Evolutionary conservation across 2,113 vertebrate species (phyloP).

Genomic region (Globicephala melas): DNA sequence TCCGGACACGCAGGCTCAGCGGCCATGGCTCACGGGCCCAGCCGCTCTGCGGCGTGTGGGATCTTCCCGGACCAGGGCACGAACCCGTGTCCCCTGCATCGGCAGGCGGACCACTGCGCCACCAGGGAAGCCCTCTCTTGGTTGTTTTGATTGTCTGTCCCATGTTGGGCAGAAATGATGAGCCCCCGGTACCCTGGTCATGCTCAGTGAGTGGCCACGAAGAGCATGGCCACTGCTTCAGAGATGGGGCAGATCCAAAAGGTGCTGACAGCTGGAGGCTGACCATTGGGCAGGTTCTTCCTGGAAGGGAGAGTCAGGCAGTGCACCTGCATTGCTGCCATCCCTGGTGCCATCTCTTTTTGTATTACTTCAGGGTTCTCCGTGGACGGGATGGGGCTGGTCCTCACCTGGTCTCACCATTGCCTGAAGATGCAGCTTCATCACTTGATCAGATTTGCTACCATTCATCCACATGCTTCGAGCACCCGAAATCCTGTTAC

Average conservation of each 20-base stretch:
- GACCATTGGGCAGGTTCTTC: neutral
- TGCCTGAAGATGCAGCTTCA: neutral
- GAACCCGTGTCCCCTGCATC: no score
- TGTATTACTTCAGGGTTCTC: no score
- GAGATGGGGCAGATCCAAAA: neutral
- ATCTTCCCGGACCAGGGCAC: no score
- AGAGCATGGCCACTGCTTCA: neutral
- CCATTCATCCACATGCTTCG: no score
- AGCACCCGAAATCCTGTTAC: neutral
- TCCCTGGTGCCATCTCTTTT: neutral
- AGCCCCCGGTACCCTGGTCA: neutral
- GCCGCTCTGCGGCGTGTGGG: no score
- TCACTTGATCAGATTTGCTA: no score
- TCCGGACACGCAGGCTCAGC: no score
- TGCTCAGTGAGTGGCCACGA: neutral
- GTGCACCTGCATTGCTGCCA: neutral
- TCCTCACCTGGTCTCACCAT: neutral
- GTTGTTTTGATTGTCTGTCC: neutral
- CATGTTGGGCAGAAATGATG: neutral
- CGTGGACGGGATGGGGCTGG: fast-evolving
- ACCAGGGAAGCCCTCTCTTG: neutral
- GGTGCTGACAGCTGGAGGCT: neutral
- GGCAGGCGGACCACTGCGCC: no score
- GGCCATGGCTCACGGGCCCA: no score
- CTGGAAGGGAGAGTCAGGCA: neutral